Evolutionary conservation across 1,140 invertebrate genomes (phyloP).

Genomic region (Sipha flava): DNA sequence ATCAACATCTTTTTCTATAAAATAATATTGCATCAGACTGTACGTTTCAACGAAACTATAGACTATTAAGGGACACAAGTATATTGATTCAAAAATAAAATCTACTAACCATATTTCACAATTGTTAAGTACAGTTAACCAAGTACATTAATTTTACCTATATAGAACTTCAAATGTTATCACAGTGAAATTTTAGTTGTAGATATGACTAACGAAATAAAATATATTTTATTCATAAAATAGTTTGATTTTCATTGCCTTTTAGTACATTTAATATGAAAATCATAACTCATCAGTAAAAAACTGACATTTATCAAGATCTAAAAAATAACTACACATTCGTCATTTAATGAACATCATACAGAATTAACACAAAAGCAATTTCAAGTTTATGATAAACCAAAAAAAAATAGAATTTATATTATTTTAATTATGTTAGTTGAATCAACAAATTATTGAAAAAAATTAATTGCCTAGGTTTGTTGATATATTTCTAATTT

Average conservation of each 20-base stretch:
- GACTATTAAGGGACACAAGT: not conserved
- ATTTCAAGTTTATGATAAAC: too few relatives aligned
- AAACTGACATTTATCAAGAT: too few relatives aligned
- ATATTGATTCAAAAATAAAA: not conserved
- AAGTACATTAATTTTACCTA: conserved; percentile 4
- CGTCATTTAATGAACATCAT: too few relatives aligned
- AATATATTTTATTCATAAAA: conserved; percentile 25
- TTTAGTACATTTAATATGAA: too few relatives aligned
- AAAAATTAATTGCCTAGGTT: too few relatives aligned
- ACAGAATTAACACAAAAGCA: too few relatives aligned
- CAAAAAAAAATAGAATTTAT: too few relatives aligned
- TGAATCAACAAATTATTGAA: too few relatives aligned
- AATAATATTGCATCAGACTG: not conserved
- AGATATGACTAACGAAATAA: not conserved
- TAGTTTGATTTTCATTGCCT: not conserved
- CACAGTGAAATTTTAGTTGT: conserved; percentile 10
- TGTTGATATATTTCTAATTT: too few relatives aligned
- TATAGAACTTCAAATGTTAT: not conserved
- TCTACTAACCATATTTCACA: not conserved
- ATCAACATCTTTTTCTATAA: not conserved
- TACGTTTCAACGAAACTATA: not conserved
- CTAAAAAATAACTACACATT: too few relatives aligned
- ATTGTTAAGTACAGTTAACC: not conserved
- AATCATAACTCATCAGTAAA: too few relatives aligned
- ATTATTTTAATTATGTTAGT: too few relatives aligned